phyloP scores from a whole-genome alignment of 1,140 invertebrate species.

The Tetramorium parvispinum region DNA sequence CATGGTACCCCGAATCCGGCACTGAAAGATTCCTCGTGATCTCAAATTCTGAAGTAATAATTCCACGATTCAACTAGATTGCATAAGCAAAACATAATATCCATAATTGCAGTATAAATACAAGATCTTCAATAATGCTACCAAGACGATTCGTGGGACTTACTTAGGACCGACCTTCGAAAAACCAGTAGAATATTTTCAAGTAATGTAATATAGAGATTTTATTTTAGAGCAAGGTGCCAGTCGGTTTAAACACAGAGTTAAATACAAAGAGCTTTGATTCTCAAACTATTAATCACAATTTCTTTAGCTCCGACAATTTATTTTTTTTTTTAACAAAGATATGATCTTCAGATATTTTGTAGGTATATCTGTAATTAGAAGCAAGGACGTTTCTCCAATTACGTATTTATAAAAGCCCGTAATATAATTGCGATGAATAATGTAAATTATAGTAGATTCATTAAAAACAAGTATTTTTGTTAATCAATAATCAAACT shows the following conservation, averaged over 20 bases:
- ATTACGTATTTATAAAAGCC: too few relatives aligned
- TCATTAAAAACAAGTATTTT: background rate
- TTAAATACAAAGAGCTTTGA: too few relatives aligned
- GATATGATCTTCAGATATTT: too few relatives aligned
- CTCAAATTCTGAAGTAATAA: slow-evolving; percentile 85
- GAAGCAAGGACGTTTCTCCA: too few relatives aligned
- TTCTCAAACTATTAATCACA: too few relatives aligned
- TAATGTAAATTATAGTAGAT: background rate
- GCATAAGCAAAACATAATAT: background rate
- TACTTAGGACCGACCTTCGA: slow-evolving; percentile 89
- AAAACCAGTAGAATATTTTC: slow-evolving; percentile 86
- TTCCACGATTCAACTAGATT: background rate
- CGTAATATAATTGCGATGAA: background rate
- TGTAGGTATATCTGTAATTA: too few relatives aligned
- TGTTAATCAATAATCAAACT: background rate
- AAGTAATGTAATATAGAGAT: slow-evolving; percentile 81
- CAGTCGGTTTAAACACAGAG: too few relatives aligned
- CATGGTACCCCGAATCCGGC: slow-evolving; percentile 77
- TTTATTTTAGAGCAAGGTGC: background rate
- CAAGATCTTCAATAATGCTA: slow-evolving; percentile 88
- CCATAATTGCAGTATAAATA: slow-evolving; percentile 88
- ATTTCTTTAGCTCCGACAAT: too few relatives aligned
- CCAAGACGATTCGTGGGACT: slow-evolving; percentile 88
- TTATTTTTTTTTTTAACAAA: too few relatives aligned
- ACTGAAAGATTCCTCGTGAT: slow-evolving; percentile 80